Evolutionary conservation across 2,888 invertebrate genomes (phyloP).

Genomic region (Halictus quadricinctus): DNA sequence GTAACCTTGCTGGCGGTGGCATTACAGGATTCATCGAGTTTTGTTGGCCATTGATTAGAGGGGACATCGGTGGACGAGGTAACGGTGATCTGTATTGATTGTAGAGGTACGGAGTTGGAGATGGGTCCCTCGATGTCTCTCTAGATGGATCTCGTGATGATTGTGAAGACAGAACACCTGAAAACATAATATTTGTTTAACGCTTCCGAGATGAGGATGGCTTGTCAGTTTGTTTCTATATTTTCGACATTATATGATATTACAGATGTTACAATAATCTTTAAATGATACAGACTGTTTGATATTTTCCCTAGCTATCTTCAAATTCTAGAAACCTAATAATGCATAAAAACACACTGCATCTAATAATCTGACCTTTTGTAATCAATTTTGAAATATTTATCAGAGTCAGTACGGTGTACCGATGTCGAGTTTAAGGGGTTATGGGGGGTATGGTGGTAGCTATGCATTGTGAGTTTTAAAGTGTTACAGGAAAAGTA

Average conservation of each 20-base stretch:
- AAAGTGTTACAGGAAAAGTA: not conserved
- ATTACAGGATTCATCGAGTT: slow-evolving; percentile 35
- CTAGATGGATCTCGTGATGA: slow-evolving; percentile 83
- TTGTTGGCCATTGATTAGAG: slow-evolving; percentile 74
- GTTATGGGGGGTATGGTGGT: not conserved
- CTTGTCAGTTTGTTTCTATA: no score
- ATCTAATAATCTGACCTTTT: no score
- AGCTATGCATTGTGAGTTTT: not conserved
- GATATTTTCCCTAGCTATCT: no score
- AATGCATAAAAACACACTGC: no score
- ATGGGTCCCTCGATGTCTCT: slow-evolving; percentile 79
- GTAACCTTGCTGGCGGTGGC: slow-evolving; percentile 31
- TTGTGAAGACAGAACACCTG: slow-evolving; percentile 81
- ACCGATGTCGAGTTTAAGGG: not conserved
- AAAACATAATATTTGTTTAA: not conserved
- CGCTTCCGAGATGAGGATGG: not conserved
- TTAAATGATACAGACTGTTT: no score
- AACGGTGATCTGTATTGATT: slow-evolving; percentile 75
- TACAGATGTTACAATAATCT: no score
- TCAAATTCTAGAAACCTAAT: no score
- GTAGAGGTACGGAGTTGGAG: slow-evolving; percentile 80
- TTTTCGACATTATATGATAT: no score
- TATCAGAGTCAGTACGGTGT: rapidly evolving
- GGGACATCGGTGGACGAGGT: slow-evolving; percentile 72
- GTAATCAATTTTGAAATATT: not conserved